Evolutionary conservation across 2,797 vertebrate genomes (phyloP).

Genomic region (Argentina silus): DNA sequence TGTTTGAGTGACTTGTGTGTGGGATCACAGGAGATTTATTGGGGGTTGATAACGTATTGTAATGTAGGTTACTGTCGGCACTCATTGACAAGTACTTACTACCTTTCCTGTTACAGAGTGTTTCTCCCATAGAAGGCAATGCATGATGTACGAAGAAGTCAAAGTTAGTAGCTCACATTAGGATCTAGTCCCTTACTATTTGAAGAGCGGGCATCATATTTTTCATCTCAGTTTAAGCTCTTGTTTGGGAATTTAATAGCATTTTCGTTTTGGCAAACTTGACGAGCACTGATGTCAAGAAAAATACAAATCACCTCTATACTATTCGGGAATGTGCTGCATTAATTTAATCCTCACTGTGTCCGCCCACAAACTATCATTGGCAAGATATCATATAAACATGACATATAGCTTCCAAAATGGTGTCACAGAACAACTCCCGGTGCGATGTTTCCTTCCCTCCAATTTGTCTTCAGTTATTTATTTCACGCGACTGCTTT

Average conservation of each 20-base stretch:
- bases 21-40: background rate
- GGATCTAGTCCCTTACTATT: too few relatives aligned
- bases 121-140: background rate
- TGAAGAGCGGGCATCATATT: too few relatives aligned
- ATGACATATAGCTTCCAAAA: conserved; percentile 56
- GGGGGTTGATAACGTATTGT: background rate
- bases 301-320: background rate
- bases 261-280: too few relatives aligned
- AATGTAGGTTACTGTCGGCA: too few relatives aligned
- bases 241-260: too few relatives aligned
- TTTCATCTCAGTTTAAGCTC: too few relatives aligned
- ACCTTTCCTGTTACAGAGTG: background rate
- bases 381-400: conserved; percentile 36
- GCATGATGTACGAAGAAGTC: background rate
- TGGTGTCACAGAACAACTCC: conserved; percentile 56
- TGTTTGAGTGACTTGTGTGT: background rate
- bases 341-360: conserved; percentile 33
- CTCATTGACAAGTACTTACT: too few relatives aligned
- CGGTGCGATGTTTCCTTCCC: conserved; percentile 48
- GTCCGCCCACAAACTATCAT: conserved; percentile 22
- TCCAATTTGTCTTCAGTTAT: conserved; percentile 67
- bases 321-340: conserved; percentile 11
- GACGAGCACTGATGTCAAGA: too few relatives aligned
- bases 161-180: too few relatives aligned
- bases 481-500: conserved; percentile 60